Base-by-base conservation (phyloP, 2,888 invertebrate genomes). In the Uloborus plumipes region DNA sequence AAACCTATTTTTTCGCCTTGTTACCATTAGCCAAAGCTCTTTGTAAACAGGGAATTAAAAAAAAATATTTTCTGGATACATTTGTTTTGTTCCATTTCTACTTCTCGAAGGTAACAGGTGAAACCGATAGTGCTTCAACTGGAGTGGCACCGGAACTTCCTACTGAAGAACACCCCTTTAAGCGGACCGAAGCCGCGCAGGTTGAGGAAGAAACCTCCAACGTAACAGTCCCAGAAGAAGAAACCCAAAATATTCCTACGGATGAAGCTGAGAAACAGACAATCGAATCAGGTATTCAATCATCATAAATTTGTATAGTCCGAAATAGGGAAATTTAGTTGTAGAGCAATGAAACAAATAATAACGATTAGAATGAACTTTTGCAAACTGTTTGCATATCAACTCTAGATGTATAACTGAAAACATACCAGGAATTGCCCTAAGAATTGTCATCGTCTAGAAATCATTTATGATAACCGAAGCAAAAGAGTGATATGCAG, bases 81-180 rank as follows among this genome's bases (percentile, higher is more conserved):
- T 51, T 66, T 76, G 31, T 66, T 72, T 64, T 76, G 59, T 71
- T 53, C 84, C 61, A n/a, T 67, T 53, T 51, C 53, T 50, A 55
- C 58, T 77, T 53, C 31, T 53, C 50, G 31, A 77, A 77, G 77
- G 69, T 49, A 70, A 69, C 70, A 77, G 77, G 69, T 47, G 77
- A 70, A 26, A 31, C 77, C 62, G 69, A 77, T 77, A 20, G 47
- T 77, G 47, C 69, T 76, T 61, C 69, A 76, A 22, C 62, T 77
- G 62, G 77, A 77, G 53, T 77, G 77, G 77, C 51, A 76, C 58
- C 59, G 69, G 76, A 76, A 77, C 72, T 81, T 81, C 62, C 69
- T 81, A 55, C 31, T 55, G 61, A 61, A 61, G 61, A 75, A 55
- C 62, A 74, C 53, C 49, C 81, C 53, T 9, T 61, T 81, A 70